These are phyloP conservation scores for Lepidochitona cinerea DNA, from an alignment of 2,888 invertebrate genomes.

Conservation along the genomic window DNA sequence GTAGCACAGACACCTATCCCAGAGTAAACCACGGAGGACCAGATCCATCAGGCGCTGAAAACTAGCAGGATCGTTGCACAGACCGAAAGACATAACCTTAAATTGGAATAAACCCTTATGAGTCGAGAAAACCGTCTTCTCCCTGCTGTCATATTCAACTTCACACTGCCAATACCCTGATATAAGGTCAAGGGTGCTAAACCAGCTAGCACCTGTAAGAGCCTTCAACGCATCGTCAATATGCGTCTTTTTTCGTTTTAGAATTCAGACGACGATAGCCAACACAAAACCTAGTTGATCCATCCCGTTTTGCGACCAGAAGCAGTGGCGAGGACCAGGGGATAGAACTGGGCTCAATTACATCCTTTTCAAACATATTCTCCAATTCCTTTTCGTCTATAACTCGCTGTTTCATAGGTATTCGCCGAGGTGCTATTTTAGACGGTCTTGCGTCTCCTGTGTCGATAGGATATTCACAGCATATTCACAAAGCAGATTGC, in stretches of 20 bases:
- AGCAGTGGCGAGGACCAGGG: conserved; percentile 18
- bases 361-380: conserved; percentile 14
- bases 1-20: conserved; percentile 28
- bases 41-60: conserved; percentile 39
- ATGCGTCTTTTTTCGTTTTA: conserved; percentile 17
- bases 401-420: neutral
- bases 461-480: neutral
- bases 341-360: conserved; percentile 26
- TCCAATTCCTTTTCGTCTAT: neutral
- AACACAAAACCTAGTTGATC: conserved; percentile 19
- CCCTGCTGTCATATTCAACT: conserved; percentile 22
- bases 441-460: neutral
- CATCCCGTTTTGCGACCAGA: conserved; percentile 21
- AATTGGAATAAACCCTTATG: conserved; percentile 28
- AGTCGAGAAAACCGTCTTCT: conserved; percentile 38
- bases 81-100: conserved; percentile 32
- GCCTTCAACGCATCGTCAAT: conserved; percentile 30
- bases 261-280: conserved; percentile 22
- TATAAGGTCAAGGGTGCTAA: conserved; percentile 32
- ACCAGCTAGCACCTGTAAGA: conserved; percentile 34
- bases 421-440: neutral
- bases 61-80: conserved; percentile 35
- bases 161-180: conserved; percentile 44
- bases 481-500: neutral
- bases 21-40: conserved; percentile 25